phyloP scores from a whole-genome alignment of 2,888 invertebrate species.

The Loripinus fragilis region DNA sequence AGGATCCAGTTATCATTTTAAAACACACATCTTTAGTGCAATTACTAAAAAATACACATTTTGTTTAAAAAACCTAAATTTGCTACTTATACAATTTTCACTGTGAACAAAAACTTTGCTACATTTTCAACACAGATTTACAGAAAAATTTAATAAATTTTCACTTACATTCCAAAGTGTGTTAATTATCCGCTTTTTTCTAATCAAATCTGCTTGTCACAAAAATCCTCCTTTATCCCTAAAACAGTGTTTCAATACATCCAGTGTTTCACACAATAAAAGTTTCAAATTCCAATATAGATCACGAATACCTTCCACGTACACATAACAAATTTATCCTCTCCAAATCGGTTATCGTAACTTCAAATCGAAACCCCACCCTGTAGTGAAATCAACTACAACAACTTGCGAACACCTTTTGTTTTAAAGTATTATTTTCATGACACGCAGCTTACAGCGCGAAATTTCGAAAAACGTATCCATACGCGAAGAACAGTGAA shows the following conservation, averaged over 20 bases:
- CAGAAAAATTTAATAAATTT: too few species aligned
- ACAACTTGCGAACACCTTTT: neutral
- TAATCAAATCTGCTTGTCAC: neutral
- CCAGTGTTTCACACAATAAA: neutral
- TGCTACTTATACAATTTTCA: too few species aligned
- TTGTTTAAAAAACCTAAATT: too few species aligned
- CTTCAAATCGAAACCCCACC: neutral
- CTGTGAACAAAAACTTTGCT: too few species aligned
- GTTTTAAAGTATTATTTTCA: conserved; percentile 4
- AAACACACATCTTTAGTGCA: too few species aligned
- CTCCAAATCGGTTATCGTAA: too few species aligned
- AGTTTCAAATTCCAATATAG: conserved; percentile 5
- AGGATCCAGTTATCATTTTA: too few species aligned
- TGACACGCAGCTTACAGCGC: neutral
- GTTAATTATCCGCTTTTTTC: neutral
- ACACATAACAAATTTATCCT: too few species aligned
- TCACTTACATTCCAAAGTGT: neutral
- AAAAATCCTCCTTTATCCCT: neutral
- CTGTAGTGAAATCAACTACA: neutral
- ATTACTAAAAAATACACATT: too few species aligned
- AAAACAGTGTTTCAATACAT: neutral
- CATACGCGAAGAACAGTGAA: conserved; percentile 1
- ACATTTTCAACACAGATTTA: too few species aligned
- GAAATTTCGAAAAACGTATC: conserved; percentile 1
- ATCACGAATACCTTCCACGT: neutral